A percentile compares a stretch with the other conserved stretches of the same genome.
Conservation (phyloP, 2,113 vertebrate species). For the Macaca mulatta region DNA sequence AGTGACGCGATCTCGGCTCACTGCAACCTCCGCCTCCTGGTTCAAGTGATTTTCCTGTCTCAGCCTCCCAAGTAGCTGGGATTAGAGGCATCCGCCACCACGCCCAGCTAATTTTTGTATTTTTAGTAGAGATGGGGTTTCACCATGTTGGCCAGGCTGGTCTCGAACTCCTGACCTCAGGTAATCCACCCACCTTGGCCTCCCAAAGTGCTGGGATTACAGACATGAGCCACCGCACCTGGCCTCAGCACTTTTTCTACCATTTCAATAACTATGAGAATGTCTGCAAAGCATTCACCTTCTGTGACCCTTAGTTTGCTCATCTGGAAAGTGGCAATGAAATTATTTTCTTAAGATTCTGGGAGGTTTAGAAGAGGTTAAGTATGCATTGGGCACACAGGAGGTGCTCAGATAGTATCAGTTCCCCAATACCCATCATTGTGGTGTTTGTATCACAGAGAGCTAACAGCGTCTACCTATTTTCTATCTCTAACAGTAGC, state of each 20-base stretch:
- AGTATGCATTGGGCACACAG: not conserved
- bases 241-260: not conserved
- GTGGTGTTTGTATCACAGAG: not conserved
- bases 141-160: no score
- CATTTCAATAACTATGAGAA: not conserved
- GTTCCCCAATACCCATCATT: not conserved
- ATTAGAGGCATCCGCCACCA: no score
- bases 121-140: no score
- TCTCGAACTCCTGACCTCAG: no score
- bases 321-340: not conserved
- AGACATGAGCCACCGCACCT: no score
- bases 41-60: no score
- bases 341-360: not conserved
- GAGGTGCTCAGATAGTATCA: not conserved
- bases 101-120: no score
- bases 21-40: no score
- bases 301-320: not conserved
- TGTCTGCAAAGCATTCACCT: not conserved
- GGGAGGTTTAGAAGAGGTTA: not conserved
- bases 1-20: no score
- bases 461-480: not conserved
- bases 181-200: no score
- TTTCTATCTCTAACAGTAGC: not conserved
- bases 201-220: no score
- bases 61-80: no score